Evolutionary conservation across 2,797 vertebrate genomes (phyloP).

Genomic region (Anguilla megastoma): DNA sequence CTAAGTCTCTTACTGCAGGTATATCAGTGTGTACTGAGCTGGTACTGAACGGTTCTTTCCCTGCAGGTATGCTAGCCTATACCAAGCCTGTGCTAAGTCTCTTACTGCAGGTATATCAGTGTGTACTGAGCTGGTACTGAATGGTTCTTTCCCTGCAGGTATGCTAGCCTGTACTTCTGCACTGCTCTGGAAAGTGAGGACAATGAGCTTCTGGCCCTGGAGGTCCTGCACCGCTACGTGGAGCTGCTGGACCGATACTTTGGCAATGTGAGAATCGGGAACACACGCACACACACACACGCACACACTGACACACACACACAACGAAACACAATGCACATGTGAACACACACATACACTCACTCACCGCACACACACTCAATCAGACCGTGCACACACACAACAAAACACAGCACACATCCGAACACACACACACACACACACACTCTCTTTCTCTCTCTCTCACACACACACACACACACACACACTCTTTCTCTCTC

Average conservation of each 20-base stretch:
- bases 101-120: not conserved
- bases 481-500: no score
- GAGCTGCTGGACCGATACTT: slow-evolving; percentile 95
- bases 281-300: not conserved
- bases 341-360: no score
- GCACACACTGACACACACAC: no score
- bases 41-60: not conserved
- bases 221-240: slow-evolving; percentile 90
- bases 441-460: no score
- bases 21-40: not conserved
- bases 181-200: slow-evolving; percentile 84
- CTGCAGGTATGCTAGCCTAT: slow-evolving; percentile 72
- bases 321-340: no score
- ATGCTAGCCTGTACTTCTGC: slow-evolving; percentile 94
- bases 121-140: not conserved
- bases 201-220: slow-evolving; percentile 90
- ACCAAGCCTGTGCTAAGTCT: not conserved
- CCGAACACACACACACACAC: no score
- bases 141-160: slow-evolving; percentile 68
- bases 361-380: no score
- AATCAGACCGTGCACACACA: no score
- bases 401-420: no score
- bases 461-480: no score
- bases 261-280: slow-evolving; percentile 82
- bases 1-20: not conserved